These are phyloP conservation scores for Drosophila aldrichi DNA, from an alignment of 2,888 invertebrate genomes.

Conservation along the genomic window DNA sequence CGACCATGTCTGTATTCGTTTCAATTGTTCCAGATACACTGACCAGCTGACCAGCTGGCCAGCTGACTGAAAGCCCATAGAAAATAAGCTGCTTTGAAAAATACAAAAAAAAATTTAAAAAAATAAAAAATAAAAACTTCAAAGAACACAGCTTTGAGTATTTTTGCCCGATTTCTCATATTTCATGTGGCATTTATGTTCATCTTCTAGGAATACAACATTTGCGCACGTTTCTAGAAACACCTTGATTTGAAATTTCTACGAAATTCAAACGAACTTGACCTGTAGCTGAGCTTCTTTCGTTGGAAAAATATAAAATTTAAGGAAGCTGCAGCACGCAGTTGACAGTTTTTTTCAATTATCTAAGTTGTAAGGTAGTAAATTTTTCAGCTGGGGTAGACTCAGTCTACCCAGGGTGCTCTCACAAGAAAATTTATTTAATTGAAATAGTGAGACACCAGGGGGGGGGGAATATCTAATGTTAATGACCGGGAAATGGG, in stretches of 20 bases:
- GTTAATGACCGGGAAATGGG: too few relatives aligned
- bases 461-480: too few relatives aligned
- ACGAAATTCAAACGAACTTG: background rate
- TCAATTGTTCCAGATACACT: conserved; percentile 5
- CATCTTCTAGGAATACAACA: background rate
- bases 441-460: too few relatives aligned
- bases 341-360: too few relatives aligned
- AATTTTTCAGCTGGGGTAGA: too few relatives aligned
- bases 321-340: too few relatives aligned
- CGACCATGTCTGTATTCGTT: background rate
- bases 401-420: too few relatives aligned
- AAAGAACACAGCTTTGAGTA: background rate
- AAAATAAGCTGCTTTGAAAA: conserved; percentile 16
- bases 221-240: background rate
- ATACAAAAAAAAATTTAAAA: conserved; percentile 13
- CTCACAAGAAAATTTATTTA: too few relatives aligned
- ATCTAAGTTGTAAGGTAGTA: too few relatives aligned
- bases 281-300: background rate
- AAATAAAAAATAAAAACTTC: conserved; percentile 16
- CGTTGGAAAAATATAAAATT: too few relatives aligned
- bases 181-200: background rate
- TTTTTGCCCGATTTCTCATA: background rate
- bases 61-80: conserved; percentile 5
- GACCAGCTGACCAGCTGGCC: background rate
- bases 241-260: background rate